phyloP scores from a whole-genome alignment of 1,140 invertebrate genomes.

The Pseudomyrmex sp. region DNA sequence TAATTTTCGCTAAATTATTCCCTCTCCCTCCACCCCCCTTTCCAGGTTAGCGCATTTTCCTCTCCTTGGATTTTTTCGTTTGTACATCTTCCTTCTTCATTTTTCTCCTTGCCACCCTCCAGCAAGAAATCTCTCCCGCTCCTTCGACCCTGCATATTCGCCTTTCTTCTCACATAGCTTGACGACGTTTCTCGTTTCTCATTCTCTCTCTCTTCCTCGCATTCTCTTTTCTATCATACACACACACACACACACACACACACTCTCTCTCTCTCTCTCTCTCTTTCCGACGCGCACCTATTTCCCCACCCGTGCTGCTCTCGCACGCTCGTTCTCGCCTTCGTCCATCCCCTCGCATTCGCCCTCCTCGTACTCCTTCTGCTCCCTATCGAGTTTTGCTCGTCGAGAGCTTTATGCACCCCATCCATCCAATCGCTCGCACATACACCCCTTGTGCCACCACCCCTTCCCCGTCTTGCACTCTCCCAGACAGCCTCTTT shows the following conservation, averaged over 20 bases:
- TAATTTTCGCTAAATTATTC: too few relatives aligned
- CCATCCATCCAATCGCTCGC: conserved; percentile 45
- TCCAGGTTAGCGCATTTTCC: not conserved
- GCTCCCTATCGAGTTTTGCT: conserved; percentile 48
- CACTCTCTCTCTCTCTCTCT: not conserved
- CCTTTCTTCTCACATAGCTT: conserved; percentile 11
- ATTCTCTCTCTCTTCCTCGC: not conserved
- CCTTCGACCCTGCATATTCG: conserved; percentile 20
- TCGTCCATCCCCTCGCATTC: not conserved
- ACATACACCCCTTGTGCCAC: conserved; percentile 30
- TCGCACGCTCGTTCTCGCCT: conserved; percentile 10
- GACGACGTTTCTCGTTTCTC: conserved; percentile 1
- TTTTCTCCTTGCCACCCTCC: not conserved
- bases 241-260: not conserved
- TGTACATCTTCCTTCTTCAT: conserved; percentile 7
- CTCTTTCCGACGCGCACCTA: conserved; percentile 10
- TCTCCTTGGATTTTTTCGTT: conserved; percentile 12
- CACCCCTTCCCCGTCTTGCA: not conserved
- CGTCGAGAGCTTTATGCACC: conserved; percentile 53
- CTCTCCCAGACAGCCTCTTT: not conserved
- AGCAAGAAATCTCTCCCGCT: too few relatives aligned
- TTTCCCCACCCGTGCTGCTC: not conserved
- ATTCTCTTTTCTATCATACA: not conserved
- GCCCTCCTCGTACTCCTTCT: conserved; percentile 8
- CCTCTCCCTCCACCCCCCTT: too few relatives aligned